A percentile compares a stretch with the other conserved stretches of the same genome.
phyloP scores from a whole-genome alignment of 1,140 invertebrate species.

The Battus philenor region DNA sequence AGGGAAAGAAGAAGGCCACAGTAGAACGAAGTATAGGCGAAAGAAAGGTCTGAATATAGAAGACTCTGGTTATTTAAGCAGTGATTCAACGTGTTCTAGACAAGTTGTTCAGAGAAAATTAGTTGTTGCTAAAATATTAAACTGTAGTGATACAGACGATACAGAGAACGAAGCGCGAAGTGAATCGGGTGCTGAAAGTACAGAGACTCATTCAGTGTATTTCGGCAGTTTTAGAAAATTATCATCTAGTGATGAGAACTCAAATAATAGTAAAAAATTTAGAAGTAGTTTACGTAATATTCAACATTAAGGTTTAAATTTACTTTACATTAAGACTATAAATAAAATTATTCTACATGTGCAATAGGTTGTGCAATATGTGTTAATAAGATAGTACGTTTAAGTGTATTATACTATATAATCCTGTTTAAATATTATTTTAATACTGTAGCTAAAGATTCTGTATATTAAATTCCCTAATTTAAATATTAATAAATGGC shows the following conservation, averaged over 20 bases:
- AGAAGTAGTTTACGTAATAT: slow-evolving; percentile 39
- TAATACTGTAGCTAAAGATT: too few relatives aligned
- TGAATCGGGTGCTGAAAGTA: slow-evolving; percentile 89
- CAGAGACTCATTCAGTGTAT: slow-evolving; percentile 89
- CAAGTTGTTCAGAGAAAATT: slow-evolving; percentile 53
- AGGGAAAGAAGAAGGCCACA: slow-evolving; percentile 31
- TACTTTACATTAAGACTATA: slow-evolving; percentile 21
- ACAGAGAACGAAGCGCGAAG: slow-evolving; percentile 87
- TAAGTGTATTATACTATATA: too few relatives aligned
- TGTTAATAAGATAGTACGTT: too few relatives aligned
- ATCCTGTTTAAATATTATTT: too few relatives aligned
- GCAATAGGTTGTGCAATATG: slow-evolving; percentile 23
- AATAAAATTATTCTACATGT: background rate
- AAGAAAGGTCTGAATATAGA: slow-evolving; percentile 59
- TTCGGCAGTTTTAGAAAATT: slow-evolving; percentile 78
- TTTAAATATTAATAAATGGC: slow-evolving; percentile 30
- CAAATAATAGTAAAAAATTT: slow-evolving; percentile 31
- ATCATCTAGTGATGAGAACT: slow-evolving; percentile 32
- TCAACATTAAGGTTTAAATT: slow-evolving; percentile 32
- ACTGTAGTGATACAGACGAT: slow-evolving; percentile 81
- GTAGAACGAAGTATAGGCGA: slow-evolving; percentile 39
- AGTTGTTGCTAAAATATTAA: slow-evolving; percentile 61
- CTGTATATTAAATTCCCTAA: slow-evolving; percentile 1
- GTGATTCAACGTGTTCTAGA: slow-evolving; percentile 80
- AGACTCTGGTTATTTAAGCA: slow-evolving; percentile 86